Base-by-base conservation (phyloP, 2,797 vertebrate species). In the Galago senegalensis region DNA sequence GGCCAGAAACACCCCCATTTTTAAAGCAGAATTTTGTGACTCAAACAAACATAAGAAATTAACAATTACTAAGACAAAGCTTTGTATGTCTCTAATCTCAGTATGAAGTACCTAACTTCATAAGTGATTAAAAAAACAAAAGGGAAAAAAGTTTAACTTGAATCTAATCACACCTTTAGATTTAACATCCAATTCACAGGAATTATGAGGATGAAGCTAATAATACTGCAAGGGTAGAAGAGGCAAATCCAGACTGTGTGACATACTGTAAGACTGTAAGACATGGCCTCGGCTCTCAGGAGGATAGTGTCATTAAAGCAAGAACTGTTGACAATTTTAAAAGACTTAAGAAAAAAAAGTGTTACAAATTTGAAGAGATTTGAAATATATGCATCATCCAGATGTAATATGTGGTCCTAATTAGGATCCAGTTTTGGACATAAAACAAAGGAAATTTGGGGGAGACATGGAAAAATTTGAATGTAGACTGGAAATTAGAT, bases 11-110 rank as follows among this genome's bases (percentile, higher is more conserved):
- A 23, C 56, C 21, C 37, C 46, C 65, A 73, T 65, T 84, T 93
- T 73, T 75, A 96, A 91, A 76, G 34, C 43, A 85, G 58, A 83
- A 84, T 53, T 94, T 65, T 75, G 87, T 91, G 73, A 97, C 49
- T 89, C 87, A 69, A 56, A 82, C 18, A 76, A 84, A n/a, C n/a
- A 72, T 18, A 81, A 86, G 69, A 94, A 96, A 89, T 89, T 79
- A 95, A 40, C 34, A 40, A 87, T 90, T 72, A 75, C 58, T 49
- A 11, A 37, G 34, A 70, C 53, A 70, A 86, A 72, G 49, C 10
- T 75, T 69, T 73, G 21, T n/a, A 37, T 85, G 43, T 88, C 46
- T 94, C 67, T 93, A n/a, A 46, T 89, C 63, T 90, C 73, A 81
- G 29, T 12, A 31, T 77, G 56, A 95, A 88, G 60, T 67, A 94